Base-by-base conservation (phyloP, 2,797 vertebrate genomes). In the Myotis daubentonii region DNA sequence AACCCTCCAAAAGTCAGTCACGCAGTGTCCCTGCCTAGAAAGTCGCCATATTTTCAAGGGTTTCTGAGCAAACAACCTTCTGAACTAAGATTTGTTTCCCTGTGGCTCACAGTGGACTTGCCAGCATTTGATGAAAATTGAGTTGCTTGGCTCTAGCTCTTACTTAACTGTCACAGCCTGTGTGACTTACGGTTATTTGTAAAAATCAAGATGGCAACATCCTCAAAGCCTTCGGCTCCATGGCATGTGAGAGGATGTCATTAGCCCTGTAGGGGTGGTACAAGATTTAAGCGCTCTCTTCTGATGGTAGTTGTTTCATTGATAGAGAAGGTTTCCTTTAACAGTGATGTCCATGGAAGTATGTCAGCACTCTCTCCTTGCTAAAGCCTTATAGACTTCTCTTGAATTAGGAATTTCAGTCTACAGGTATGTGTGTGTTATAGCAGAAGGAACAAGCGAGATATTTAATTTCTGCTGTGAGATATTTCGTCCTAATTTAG, bases 71-170 rank as follows among this genome's bases (percentile, higher is more conserved):
- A 38, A 25, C 47, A 19, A 9, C n/a, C 41, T 65, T 57, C 60
- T 33, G 28, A 15, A 8, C n/a, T 44, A 8, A 36, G 16, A 2
- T 16, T 25, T 41, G 8, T 8, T 30, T 36, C 33, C 3, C 20
- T 22, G 20, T 16, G 28, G 47, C 3, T 41, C 28, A 0, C 0
- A 0, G 17, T 5, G 3, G 3, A 0, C 30, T 13, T 19, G 5
- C 44, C 23, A 8, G 1, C 19, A 1, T 20, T 12, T 13, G 53
- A 17, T 0, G 19, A n/a, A 25, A 19, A 10, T 57, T 10, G 3
- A 13, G 6, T 11, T 62, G 0, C 44, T 13, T 8, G 13, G 16
- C 17, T 71, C 49, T 13, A 7, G 25, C 22, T 20, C 25, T 38
- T 28, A 38, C 17, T 15, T 1, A 2, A 1, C 75, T 6, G 23